Percentiles rank a stretch among this genome's conserved stretches.
Evolutionary conservation across 2,113 vertebrate species (phyloP).

Genomic region (Gadus macrocephalus): DNA sequence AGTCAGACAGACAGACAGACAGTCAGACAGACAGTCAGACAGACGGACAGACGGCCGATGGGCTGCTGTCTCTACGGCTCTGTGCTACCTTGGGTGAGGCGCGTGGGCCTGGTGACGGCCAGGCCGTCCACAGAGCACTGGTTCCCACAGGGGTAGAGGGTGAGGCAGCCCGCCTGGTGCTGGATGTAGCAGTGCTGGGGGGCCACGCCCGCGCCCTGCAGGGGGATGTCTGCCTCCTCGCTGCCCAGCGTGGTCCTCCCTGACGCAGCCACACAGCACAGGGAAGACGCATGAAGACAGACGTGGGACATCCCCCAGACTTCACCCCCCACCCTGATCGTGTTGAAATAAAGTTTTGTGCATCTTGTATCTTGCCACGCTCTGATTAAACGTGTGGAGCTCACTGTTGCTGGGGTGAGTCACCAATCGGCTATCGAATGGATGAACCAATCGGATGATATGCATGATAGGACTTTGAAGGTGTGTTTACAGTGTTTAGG

Average conservation of each 20-base stretch:
- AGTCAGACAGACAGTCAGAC: too few species aligned
- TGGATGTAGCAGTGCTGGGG: constrained; percentile 91
- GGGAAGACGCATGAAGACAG: constrained; percentile 13
- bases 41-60: too few species aligned
- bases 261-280: constrained; percentile 44
- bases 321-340: too few species aligned
- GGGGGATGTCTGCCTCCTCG: constrained; percentile 76
- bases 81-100: constrained; percentile 86
- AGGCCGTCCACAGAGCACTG: constrained; percentile 82
- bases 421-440: too few species aligned
- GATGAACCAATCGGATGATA: too few species aligned
- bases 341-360: too few species aligned
- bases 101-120: constrained; percentile 70
- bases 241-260: constrained; percentile 86
- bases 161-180: constrained; percentile 79
- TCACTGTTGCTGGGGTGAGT: too few species aligned
- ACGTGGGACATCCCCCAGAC: constrained; percentile 13
- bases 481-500: too few species aligned
- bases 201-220: constrained; percentile 81
- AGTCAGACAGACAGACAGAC: too few species aligned
- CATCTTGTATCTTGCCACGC: too few species aligned
- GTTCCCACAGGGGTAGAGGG: constrained; percentile 87
- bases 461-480: too few species aligned
- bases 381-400: too few species aligned
- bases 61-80: not conserved